These are phyloP conservation scores for Phyllotreta cruciferae DNA, from an alignment of 2,888 invertebrate species.

Conservation along the genomic window DNA sequence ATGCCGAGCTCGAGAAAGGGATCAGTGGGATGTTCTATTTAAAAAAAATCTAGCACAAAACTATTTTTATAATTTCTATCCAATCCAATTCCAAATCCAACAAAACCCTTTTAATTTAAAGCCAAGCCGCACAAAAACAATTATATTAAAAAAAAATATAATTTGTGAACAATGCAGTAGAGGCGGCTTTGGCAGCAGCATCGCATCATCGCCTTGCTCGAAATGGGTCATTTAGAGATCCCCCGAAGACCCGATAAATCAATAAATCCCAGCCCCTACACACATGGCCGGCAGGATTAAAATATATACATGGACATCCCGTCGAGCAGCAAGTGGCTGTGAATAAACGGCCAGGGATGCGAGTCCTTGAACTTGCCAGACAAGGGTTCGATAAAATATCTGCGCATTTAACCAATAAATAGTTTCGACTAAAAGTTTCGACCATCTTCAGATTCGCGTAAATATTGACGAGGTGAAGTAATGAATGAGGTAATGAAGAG, in stretches of 20 bases:
- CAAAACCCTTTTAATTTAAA: neutral
- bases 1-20: too few species aligned
- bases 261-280: slow-evolving; percentile 26
- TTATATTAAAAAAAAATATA: slow-evolving; percentile 5
- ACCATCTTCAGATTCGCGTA: too few species aligned
- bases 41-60: too few species aligned
- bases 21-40: too few species aligned
- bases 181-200: neutral
- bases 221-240: slow-evolving; percentile 28
- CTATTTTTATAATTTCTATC: too few species aligned
- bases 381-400: neutral
- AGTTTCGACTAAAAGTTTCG: too few species aligned
- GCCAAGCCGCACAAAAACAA: neutral
- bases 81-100: too few species aligned
- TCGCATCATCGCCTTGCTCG: neutral
- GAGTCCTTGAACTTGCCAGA: too few species aligned
- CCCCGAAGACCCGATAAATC: slow-evolving; percentile 24
- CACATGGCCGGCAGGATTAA: slow-evolving; percentile 14
- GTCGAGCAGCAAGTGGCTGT: slow-evolving; percentile 21
- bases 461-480: too few species aligned
- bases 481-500: too few species aligned
- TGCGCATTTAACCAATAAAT: neutral
- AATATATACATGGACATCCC: slow-evolving; percentile 12
- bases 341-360: slow-evolving; percentile 17
- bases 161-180: neutral